Conservation (phyloP, 64 coral and sea anemone species). For the Pachyseris speciosa region DNA sequence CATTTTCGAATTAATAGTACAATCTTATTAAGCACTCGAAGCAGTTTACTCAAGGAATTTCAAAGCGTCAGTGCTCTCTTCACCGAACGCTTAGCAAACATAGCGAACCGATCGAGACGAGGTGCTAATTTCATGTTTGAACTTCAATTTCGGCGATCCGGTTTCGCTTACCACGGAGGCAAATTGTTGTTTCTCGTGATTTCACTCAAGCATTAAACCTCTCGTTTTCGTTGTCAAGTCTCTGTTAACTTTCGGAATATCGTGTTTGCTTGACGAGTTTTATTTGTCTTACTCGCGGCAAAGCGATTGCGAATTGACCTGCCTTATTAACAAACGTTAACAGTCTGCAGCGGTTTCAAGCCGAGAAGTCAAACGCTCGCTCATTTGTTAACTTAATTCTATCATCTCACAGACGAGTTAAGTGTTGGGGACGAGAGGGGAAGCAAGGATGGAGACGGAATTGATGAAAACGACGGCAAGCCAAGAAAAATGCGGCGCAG, state of each 20-base stretch:
- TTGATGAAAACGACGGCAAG: slow-evolving; percentile 71
- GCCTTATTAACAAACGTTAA: neutral
- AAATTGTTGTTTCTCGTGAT: slow-evolving; percentile 16
- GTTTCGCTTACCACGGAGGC: neutral
- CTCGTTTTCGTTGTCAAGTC: neutral
- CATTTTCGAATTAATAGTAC: slow-evolving; percentile 36
- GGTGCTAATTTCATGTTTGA: slow-evolving; percentile 85
- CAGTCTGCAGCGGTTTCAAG: neutral
- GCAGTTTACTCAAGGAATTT: slow-evolving; percentile 84
- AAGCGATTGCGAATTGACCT: neutral
- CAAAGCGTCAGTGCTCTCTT: slow-evolving; percentile 44
- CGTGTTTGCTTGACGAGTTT: neutral
- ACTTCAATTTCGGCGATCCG: slow-evolving; percentile 52
- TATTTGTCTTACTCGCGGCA: neutral
- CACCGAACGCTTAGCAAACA: slow-evolving; percentile 51
- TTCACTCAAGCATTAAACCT: neutral
- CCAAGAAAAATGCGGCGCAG: slow-evolving; percentile 83
- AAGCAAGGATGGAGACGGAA: slow-evolving; percentile 50
- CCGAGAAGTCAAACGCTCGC: neutral
- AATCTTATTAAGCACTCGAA: slow-evolving; percentile 79
- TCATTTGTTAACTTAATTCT: neutral
- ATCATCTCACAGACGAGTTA: slow-evolving; percentile 25
- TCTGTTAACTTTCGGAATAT: neutral
- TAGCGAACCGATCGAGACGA: slow-evolving; percentile 10
- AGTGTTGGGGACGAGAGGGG: slow-evolving; percentile 63